Evolutionary conservation across 2,888 invertebrate species (phyloP).

Genomic region (Epiblema foenella): DNA sequence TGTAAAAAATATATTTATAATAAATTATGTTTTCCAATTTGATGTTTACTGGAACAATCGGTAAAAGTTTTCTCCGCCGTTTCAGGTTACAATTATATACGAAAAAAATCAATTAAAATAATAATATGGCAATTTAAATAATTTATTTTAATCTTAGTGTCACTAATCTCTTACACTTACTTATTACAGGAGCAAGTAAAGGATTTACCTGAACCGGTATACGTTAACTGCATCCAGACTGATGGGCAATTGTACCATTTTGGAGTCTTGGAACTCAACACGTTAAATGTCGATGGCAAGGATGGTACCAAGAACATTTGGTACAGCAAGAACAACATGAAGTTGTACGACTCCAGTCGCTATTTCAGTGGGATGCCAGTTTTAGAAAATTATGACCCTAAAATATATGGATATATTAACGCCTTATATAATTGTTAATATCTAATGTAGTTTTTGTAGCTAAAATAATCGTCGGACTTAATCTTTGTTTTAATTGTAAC

Average conservation of each 20-base stretch:
- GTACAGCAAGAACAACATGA: conserved; percentile 88
- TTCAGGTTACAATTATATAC: neutral
- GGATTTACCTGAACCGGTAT: conserved; percentile 90
- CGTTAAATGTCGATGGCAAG: conserved; percentile 86
- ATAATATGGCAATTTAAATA: conserved; percentile 41
- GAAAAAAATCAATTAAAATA: conserved; percentile 27
- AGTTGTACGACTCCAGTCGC: conserved; percentile 87
- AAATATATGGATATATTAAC: conserved; percentile 90
- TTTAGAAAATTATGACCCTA: conserved; percentile 90
- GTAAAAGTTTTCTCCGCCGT: neutral
- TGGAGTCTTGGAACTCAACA: conserved; percentile 93
- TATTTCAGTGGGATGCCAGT: conserved; percentile 87
- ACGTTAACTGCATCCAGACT: conserved; percentile 92
- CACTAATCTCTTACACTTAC: conserved; percentile 45
- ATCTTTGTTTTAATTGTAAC: conserved; percentile 31
- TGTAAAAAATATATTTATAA: no score
- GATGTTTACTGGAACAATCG: neutral
- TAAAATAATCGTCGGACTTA: conserved; percentile 38
- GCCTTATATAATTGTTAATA: conserved; percentile 90
- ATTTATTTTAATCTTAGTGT: conserved; percentile 42
- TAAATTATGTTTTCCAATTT: no score
- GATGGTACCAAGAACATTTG: conserved; percentile 90
- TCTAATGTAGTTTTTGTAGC: conserved; percentile 49
- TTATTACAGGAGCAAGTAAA: conserved; percentile 84
- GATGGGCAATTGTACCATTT: conserved; percentile 92